A percentile compares a stretch with the other conserved stretches of the same genome.
These are phyloP conservation scores for Zaprionus davidi DNA, from an alignment of 1,140 invertebrate genomes.

Conservation along the genomic window DNA sequence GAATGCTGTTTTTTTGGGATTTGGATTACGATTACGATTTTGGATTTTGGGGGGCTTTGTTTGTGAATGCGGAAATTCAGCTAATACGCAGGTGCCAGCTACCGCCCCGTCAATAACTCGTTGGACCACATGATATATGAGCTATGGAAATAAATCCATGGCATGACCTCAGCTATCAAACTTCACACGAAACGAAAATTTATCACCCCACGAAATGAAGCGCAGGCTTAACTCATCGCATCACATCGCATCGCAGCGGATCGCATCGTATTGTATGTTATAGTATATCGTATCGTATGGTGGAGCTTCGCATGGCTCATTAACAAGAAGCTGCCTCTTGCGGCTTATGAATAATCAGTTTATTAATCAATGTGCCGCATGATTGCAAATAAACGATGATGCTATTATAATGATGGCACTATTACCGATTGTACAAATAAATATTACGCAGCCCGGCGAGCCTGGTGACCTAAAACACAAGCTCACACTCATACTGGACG, in stretches of 20 bases:
- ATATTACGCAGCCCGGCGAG: conserved; percentile 5
- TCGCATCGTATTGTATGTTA: neutral
- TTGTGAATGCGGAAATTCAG: conserved; percentile 68
- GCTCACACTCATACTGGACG: neutral
- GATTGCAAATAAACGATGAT: conserved; percentile 78
- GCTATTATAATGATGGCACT: conserved; percentile 79
- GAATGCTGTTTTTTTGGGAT: neutral
- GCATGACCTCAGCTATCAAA: conserved; percentile 81
- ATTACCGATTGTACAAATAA: conserved; percentile 54
- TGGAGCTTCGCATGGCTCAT: conserved; percentile 67
- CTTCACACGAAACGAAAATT: conserved; percentile 63
- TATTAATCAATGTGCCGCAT: conserved; percentile 72
- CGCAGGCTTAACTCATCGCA: conserved; percentile 63
- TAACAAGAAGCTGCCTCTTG: conserved; percentile 78
- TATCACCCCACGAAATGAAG: conserved; percentile 45
- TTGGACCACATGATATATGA: conserved; percentile 70
- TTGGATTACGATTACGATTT: conserved; percentile 20
- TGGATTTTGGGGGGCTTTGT: conserved; percentile 14
- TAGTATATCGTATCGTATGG: neutral
- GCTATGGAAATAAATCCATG: conserved; percentile 77
- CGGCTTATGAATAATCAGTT: conserved; percentile 78
- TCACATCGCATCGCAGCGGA: neutral
- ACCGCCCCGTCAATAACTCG: conserved; percentile 61
- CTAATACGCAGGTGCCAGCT: conserved; percentile 77
- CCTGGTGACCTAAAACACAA: conserved; percentile 25